These are phyloP conservation scores for Syrrhaptes paradoxus DNA, from an alignment of 2,113 vertebrate species.

Conservation along the genomic window DNA sequence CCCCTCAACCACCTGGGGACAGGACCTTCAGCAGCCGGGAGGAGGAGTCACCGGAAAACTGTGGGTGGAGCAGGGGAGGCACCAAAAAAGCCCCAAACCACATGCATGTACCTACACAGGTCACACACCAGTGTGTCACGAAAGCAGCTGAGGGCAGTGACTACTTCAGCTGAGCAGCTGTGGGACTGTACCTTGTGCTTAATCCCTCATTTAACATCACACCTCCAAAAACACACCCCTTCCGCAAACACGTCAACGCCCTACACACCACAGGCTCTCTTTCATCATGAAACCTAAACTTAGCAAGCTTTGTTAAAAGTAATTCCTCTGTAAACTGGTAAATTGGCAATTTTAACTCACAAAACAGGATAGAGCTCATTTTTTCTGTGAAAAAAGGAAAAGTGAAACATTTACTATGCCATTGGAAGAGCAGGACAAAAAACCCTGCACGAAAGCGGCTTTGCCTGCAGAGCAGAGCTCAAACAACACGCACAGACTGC, in stretches of 20 bases:
- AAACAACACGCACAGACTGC: accelerated
- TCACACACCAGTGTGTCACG: background rate
- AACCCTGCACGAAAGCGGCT: background rate
- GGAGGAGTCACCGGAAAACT: background rate
- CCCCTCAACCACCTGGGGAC: background rate
- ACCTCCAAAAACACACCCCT: background rate
- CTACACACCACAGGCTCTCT: background rate
- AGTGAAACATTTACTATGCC: background rate
- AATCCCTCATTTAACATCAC: background rate
- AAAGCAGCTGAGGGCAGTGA: background rate
- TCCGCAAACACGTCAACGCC: accelerated
- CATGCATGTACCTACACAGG: background rate
- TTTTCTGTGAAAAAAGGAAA: background rate
- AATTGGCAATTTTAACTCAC: background rate
- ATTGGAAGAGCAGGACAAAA: background rate
- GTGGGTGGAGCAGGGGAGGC: background rate
- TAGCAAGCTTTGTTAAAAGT: background rate
- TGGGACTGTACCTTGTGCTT: background rate
- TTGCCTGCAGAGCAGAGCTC: background rate
- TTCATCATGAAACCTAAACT: background rate
- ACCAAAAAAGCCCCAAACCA: background rate
- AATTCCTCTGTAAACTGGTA: background rate
- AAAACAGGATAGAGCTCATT: background rate
- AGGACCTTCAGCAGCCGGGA: background rate
- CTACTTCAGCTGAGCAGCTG: background rate